phyloP scores from a whole-genome alignment of 2,113 vertebrate genomes.

The Scopus umbretta region DNA sequence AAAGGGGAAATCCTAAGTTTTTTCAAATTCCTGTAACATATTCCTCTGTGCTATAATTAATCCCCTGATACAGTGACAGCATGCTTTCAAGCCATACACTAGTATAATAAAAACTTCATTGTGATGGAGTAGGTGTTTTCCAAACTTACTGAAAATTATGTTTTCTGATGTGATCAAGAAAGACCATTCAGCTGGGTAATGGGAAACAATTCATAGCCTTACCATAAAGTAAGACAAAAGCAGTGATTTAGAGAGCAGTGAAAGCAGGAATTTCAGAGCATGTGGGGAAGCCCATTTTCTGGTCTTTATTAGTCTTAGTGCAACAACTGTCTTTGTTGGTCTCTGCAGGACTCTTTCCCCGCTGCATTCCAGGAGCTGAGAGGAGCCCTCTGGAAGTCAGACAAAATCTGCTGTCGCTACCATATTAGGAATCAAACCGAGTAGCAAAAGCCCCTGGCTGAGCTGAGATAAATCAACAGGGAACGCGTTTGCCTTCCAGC shows the following conservation, averaged over 20 bases:
- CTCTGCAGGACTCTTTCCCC: conserved; percentile 56
- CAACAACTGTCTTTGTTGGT: conserved; percentile 60
- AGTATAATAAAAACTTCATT: neutral
- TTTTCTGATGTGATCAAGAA: neutral
- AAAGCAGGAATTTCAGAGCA: neutral
- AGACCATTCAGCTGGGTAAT: neutral
- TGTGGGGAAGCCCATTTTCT: neutral
- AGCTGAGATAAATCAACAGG: conserved; percentile 69
- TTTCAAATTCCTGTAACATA: neutral
- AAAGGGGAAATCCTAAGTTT: neutral
- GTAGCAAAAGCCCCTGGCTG: conserved; percentile 52
- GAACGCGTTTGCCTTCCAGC: conserved; percentile 69
- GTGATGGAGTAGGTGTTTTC: neutral
- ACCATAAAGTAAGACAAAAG: neutral
- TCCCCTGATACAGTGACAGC: neutral
- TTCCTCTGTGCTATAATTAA: neutral
- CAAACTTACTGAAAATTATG: neutral
- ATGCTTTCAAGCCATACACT: neutral
- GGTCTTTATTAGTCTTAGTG: conserved; percentile 51
- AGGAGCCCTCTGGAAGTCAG: conserved; percentile 63
- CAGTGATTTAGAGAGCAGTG: neutral
- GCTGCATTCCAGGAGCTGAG: conserved; percentile 71
- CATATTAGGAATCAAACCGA: conserved; percentile 79
- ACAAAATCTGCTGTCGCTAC: conserved; percentile 66
- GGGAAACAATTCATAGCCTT: neutral